Evolutionary conservation across 1,140 invertebrate species (phyloP), one percentile per base, ranked within the genome.

Genomic region (Drosophila azteca): DNA sequence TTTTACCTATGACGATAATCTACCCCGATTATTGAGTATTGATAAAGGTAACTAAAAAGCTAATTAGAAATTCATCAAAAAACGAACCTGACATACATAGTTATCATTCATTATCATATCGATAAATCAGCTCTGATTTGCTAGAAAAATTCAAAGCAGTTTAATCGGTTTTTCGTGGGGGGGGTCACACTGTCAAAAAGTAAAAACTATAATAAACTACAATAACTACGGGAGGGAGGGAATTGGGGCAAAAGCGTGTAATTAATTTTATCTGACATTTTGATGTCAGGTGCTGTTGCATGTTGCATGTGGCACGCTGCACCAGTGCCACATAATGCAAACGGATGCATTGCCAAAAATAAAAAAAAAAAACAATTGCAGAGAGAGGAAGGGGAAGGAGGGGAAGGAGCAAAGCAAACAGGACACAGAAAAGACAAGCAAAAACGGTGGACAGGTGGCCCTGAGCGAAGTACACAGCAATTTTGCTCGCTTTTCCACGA

Each of bases 261-360:
- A 74, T 74, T 74, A 74, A 74, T 58, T 74, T 41, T 50, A 39
- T 52, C 61, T 74, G 70, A 48, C 70, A 74, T 59, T 74, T 74
- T 64, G 20, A 46, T 69, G 71, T 74, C 70, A 75, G 71, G 35
- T 74, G 59, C 41, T 15, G 67, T 68, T 70, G 65, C 66, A 70
- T 70, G 66, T 45, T 70, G 65, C 66, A 70, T 71, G 66, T 45
- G 66, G 66, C 66, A 70, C 54, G 65, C 49, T 70, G 53, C 46
- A 48, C 52, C 61, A 74, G 53, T 59, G 51, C 65, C 57, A 58
- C 71, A 75, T 74, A 74, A 74, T 74, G 70, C 60, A 74, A 74
- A 59, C 50, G 53, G 70, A 65, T 74, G 71, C 71, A 69, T 31
- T 54, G 61, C 61, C 61, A 63, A 46, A 55, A 65, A 31, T 17